Evolutionary conservation across 2,797 vertebrate species (phyloP), one percentile per base, ranked within the genome.

Genomic region (Remorina albescens): DNA sequence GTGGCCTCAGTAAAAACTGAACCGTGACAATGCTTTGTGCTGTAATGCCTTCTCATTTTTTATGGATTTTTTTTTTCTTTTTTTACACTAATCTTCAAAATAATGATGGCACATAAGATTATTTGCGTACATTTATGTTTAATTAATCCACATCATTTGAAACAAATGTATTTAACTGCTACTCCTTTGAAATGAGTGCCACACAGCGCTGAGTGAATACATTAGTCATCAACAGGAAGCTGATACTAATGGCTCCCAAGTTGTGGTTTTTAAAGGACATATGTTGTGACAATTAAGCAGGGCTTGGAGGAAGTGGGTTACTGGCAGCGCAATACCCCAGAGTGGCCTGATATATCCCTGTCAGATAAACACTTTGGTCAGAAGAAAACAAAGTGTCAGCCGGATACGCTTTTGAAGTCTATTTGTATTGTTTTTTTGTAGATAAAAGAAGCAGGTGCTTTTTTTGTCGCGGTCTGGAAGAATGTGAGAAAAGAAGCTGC

Each of bases 371-470:
- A 89, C 86, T 92, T 77, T 87, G 83, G 87, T 83, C 78, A 44
- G 80, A 90, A 89, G 86, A 89, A 91, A 91, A 85, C 61, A 79
- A 81, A 83, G 89, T 86, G 85, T 93, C 82, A 88, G 84, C 85
- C 84, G 86, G 91, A 94, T 91, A 50, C 68, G 82, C 93, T 89
- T 92, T 93, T 94, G 93, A 93, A 91, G 89, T 91, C 86, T 90
- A 84, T 84, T 80, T 78, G 83, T 79, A 83, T 93, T 94, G 91
- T 93, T 86, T 90, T 41, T 81, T 76, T 61, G 74, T 68, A 90
- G 91, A 94, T 94, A 91, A 94, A 95, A 93, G 92, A 80, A 88
- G 55, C 81, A 84, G 83, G 82, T 81, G 88, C 67, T 86, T 90
- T 91, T 91, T 89, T 90, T 91, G 87, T 88, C 51, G 32, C 74